Evolutionary conservation across 2,113 vertebrate genomes (phyloP).

Genomic region (Stigmatopora nigra): DNA sequence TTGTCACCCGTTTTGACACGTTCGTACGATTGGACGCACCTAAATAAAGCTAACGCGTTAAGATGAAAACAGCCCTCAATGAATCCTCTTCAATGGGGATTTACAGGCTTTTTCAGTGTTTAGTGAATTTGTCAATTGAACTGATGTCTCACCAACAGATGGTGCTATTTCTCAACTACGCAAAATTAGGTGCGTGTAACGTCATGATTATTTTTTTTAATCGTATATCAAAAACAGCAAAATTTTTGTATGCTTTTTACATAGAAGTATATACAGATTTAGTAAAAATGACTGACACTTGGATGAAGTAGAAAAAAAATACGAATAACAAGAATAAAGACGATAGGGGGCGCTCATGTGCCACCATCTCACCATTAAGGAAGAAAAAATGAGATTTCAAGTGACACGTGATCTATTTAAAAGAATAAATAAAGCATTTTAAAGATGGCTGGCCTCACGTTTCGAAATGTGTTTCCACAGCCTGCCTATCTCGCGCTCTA

Average conservation of each 20-base stretch:
- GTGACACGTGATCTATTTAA: slow-evolving; percentile 3
- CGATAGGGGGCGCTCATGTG: slow-evolving; percentile 26
- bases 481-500: slow-evolving; percentile 14
- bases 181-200: background rate
- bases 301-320: slow-evolving; percentile 38
- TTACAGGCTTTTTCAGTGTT: background rate
- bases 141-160: background rate
- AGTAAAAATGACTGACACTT: slow-evolving; percentile 49
- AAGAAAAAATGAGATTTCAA: slow-evolving; percentile 16
- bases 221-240: slow-evolving; percentile 40
- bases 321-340: background rate
- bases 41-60: background rate
- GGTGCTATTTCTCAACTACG: background rate
- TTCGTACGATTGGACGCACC: background rate
- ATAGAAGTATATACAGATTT: slow-evolving; percentile 50
- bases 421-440: slow-evolving; percentile 16
- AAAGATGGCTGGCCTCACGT: background rate
- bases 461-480: background rate
- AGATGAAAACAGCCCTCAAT: background rate
- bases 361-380: slow-evolving; percentile 21
- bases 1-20: background rate
- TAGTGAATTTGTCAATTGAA: background rate
- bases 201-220: background rate
- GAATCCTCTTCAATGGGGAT: background rate
- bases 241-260: slow-evolving; percentile 47